A percentile compares a stretch with the other conserved stretches of the same genome.
These are phyloP conservation scores for Phoxinus dragarum DNA, from an alignment of 2,797 vertebrate species.

Conservation along the genomic window DNA sequence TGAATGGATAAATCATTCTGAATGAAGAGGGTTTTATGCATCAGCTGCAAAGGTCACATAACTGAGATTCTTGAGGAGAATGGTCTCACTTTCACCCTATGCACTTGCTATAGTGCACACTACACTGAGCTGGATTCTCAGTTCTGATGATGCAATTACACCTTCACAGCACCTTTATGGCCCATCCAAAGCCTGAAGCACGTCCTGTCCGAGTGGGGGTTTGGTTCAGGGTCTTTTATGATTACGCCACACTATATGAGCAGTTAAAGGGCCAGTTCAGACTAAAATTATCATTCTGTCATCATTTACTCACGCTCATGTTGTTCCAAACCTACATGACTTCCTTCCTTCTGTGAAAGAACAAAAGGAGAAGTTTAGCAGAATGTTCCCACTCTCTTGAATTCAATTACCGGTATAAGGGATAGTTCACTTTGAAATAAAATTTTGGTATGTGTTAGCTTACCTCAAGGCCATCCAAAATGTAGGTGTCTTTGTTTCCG, in stretches of 20 bases:
- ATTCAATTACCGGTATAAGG: neutral
- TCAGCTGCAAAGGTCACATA: constrained; percentile 64
- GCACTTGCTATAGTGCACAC: neutral
- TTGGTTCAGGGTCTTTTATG: neutral
- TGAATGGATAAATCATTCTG: constrained; percentile 57
- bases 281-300: neutral
- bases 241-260: no score
- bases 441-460: no score
- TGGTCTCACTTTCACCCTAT: constrained; percentile 9
- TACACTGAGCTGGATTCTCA: neutral
- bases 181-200: neutral
- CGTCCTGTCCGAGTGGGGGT: neutral
- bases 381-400: neutral
- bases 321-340: neutral
- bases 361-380: neutral
- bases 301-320: neutral
- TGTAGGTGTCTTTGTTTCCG: no score
- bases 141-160: constrained; percentile 54
- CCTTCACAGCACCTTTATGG: constrained; percentile 12
- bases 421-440: no score
- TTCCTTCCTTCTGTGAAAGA: neutral
- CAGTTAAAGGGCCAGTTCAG: neutral
- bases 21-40: constrained; percentile 63
- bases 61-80: constrained; percentile 40
- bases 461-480: no score